Base-by-base conservation (phyloP, 2,113 vertebrate species). In the Myrmecophaga tridactyla region DNA sequence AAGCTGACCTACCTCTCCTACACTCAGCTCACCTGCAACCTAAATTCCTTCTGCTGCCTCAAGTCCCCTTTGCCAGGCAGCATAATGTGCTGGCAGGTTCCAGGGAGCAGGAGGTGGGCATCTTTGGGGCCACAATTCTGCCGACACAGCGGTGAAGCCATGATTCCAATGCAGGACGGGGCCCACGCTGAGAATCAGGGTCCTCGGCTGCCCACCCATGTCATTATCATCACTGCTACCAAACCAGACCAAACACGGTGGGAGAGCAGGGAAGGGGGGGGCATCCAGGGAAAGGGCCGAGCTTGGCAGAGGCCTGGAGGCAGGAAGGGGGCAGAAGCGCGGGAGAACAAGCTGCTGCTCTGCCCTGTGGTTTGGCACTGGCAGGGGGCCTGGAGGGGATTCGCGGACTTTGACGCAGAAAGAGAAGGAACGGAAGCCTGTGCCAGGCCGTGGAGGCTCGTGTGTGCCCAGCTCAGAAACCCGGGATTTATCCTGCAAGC, bases 171-270 rank as follows among this genome's bases (percentile, higher is more conserved):
- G n/a, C 58, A n/a, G 4, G 21, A 36, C n/a, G 0, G 1, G 46
- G 56, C 27, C 31, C 41, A 2, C 5, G 0, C 46, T 18, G 41
- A 1, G 3, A 29, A 8, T 7, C 43, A 7, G 0, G 0, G 4
- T 12, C 1, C 46, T 10, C 11, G 17, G 6, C 21, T 27, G 72
- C 58, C 27, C 13, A 4, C 46, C 9, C 8, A 18, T 4, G 3
- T 34, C 5, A 29, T 53, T 12, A 7, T 6, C 3, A 18, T 51
- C 13, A 2, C 80, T 11, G 70, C 25, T 39, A 41, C 10, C 6
- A 43, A 41, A 4, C n/a, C 17, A 67, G 34, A 14, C 13, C 7
- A 25, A 65, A 58, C 2, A 12, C n/a, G n/a, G 15, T 7, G 2
- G 48, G 75, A 85, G 36, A 58, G 7, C 1, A 41, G 20, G 13